Conservation (phyloP, 1,140 invertebrate species). For the Drosophila ohnishii region DNA sequence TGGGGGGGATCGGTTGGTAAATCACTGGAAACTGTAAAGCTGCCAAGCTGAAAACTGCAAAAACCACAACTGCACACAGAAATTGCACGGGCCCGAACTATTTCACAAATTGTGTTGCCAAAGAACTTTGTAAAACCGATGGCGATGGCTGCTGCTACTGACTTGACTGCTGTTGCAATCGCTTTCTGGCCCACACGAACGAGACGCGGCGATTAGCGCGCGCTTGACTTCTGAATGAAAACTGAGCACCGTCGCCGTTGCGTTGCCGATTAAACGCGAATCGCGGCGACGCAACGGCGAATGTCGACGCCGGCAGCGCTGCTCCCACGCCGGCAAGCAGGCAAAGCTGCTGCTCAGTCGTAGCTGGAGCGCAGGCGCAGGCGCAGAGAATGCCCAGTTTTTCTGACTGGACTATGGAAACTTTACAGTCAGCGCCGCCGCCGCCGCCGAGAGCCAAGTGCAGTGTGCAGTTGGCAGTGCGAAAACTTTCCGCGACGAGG, state of each 20-base stretch:
- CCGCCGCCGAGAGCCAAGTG: constrained; percentile 27
- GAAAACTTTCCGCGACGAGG: constrained; percentile 46
- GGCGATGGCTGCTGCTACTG: constrained; percentile 12
- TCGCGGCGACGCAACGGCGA: constrained; percentile 52
- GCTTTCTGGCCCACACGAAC: constrained; percentile 46
- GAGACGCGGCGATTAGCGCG: constrained; percentile 44
- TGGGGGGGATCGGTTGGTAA: constrained; percentile 54
- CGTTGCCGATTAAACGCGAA: constrained; percentile 67
- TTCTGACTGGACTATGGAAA: constrained; percentile 34
- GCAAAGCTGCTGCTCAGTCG: neutral
- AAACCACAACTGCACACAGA: constrained; percentile 66
- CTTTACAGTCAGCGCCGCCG: constrained; percentile 35
- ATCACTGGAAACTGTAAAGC: constrained; percentile 66
- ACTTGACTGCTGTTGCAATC: constrained; percentile 55
- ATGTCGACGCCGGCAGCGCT: constrained; percentile 12
- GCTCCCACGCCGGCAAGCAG: constrained; percentile 4
- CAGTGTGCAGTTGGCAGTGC: constrained; percentile 27
- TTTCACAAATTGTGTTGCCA: constrained; percentile 70
- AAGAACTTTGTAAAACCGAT: constrained; percentile 73
- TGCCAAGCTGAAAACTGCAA: constrained; percentile 58
- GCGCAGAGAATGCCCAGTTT: constrained; percentile 49
- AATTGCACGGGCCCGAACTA: constrained; percentile 71
- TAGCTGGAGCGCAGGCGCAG: constrained; percentile 32
- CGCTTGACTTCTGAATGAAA: constrained; percentile 78
- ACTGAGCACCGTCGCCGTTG: constrained; percentile 57